Conservation (phyloP, 2,888 invertebrate species). For the Clusia tigrina region DNA sequence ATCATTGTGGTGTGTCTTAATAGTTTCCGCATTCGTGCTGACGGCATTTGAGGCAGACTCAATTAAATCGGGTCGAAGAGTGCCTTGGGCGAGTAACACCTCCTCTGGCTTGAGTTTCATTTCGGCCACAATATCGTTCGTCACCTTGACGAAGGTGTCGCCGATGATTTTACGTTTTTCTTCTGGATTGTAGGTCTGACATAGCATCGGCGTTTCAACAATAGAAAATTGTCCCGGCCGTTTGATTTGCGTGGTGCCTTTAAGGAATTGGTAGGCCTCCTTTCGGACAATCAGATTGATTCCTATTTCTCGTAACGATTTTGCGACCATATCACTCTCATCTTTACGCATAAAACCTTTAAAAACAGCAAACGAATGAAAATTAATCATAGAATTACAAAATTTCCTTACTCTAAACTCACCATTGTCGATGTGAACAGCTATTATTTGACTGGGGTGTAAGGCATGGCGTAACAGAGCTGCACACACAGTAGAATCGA, state of each 20-base stretch:
- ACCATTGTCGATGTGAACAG: constrained; percentile 98
- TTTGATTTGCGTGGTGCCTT: constrained; percentile 84
- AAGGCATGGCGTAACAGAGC: constrained; percentile 92
- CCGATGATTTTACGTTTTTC: constrained; percentile 99
- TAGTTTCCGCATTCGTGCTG: constrained; percentile 89
- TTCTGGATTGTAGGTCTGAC: constrained; percentile 90
- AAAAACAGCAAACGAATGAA: background rate
- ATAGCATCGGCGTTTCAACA: constrained; percentile 80
- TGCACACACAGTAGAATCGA: constrained; percentile 99
- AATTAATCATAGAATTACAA: background rate
- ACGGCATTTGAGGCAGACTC: constrained; percentile 92
- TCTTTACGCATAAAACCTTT: constrained; percentile 91
- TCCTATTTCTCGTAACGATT: constrained; percentile 82
- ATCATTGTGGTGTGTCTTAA: constrained; percentile 99
- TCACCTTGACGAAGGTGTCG: constrained; percentile 95
- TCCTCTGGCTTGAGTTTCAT: constrained; percentile 91
- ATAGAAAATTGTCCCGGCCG: constrained; percentile 67
- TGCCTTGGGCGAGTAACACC: constrained; percentile 93
- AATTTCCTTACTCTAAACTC: too few relatives aligned
- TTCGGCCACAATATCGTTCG: constrained; percentile 87
- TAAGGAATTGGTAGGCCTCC: constrained; percentile 76
- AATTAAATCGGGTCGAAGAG: constrained; percentile 95
- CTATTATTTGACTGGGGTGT: constrained; percentile 88
- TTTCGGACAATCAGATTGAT: constrained; percentile 81
- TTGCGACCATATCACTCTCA: constrained; percentile 89